Evolutionary conservation across 2,113 vertebrate species (phyloP).

Genomic region (Azemiops feae): DNA sequence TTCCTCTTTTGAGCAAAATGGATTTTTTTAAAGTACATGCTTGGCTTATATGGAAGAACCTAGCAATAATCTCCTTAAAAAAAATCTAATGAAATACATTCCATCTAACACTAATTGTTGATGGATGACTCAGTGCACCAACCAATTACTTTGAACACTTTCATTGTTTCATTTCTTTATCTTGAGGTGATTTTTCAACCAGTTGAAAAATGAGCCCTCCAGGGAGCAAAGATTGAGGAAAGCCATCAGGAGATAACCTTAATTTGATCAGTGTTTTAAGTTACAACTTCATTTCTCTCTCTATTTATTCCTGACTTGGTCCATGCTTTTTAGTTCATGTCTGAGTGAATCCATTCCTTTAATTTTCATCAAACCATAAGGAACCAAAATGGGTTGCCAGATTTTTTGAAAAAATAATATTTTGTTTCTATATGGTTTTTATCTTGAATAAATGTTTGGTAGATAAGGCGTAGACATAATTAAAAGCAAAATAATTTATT

Average conservation of each 20-base stretch:
- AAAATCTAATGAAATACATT: neutral
- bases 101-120: neutral
- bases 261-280: constrained; percentile 28
- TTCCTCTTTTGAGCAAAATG: neutral
- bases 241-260: constrained; percentile 27
- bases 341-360: neutral
- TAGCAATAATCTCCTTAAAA: neutral
- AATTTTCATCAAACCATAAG: accelerated
- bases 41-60: neutral
- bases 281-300: constrained; percentile 17
- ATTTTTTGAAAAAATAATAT: neutral
- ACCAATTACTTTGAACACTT: constrained; percentile 21
- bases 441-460: neutral
- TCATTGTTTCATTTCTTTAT: constrained; percentile 40
- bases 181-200: constrained; percentile 24
- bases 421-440: neutral
- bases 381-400: neutral
- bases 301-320: neutral
- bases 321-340: neutral
- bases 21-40: neutral
- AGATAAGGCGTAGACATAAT: neutral
- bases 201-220: constrained; percentile 53
- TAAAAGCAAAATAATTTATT: neutral
- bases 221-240: constrained; percentile 25
- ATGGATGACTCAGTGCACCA: constrained; percentile 9